Percentiles rank a stretch among this genome's conserved stretches.
Conservation (phyloP, 2,888 invertebrate species). For the Caenorhabditis angaria region DNA sequence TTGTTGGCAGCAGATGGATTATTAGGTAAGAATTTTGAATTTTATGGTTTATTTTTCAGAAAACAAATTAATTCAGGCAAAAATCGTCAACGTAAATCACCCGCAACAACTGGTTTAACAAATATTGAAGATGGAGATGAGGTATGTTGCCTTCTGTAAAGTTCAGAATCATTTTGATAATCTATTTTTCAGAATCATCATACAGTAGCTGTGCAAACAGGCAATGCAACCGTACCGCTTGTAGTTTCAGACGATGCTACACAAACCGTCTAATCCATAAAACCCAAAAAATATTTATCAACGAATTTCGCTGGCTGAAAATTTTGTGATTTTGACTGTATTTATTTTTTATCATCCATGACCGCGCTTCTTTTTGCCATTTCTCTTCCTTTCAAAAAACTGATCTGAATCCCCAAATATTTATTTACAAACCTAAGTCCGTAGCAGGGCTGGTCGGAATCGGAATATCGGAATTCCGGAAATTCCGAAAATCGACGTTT, state of each 20-base stretch:
- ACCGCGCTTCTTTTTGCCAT: background rate
- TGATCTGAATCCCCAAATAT: background rate
- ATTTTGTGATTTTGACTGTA: slow-evolving; percentile 2
- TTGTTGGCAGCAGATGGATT: slow-evolving; percentile 70
- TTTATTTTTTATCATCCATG: background rate
- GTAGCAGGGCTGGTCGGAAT: too few relatives aligned
- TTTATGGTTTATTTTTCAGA: background rate
- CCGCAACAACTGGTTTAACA: slow-evolving; percentile 32
- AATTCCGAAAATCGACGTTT: too few relatives aligned
- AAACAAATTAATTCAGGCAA: slow-evolving; percentile 26
- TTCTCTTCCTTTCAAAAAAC: background rate
- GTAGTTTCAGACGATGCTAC: slow-evolving; percentile 32
- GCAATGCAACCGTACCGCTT: slow-evolving; percentile 6
- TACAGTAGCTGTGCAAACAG: slow-evolving; percentile 50
- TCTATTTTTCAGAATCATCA: slow-evolving; percentile 24
- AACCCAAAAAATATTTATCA: background rate
- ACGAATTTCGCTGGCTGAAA: background rate
- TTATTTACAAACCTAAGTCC: background rate
- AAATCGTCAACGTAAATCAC: slow-evolving; percentile 32
- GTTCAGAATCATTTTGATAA: slow-evolving; percentile 8
- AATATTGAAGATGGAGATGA: slow-evolving; percentile 8
- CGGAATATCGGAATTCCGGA: background rate
- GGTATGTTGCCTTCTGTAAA: background rate
- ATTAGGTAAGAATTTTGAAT: slow-evolving; percentile 46
- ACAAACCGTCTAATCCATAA: slow-evolving; percentile 31